Evolutionary conservation across 1,140 invertebrate genomes (phyloP).

Genomic region (Hylaeus anthracinus): DNA sequence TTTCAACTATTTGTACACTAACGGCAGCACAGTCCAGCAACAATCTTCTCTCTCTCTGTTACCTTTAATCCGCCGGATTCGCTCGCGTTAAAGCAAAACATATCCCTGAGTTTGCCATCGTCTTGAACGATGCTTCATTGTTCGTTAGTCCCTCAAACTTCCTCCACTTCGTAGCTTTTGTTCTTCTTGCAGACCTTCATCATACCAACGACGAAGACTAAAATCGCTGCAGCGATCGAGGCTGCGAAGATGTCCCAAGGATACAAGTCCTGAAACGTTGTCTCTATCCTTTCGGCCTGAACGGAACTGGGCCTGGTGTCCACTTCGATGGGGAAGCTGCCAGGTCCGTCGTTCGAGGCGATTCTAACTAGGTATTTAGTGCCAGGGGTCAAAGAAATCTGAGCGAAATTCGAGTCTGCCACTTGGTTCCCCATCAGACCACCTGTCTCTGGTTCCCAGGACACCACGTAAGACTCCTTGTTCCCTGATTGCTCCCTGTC

Average conservation of each 20-base stretch:
- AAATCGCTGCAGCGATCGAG: slow-evolving; percentile 49
- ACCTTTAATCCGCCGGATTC: background rate
- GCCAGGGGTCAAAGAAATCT: slow-evolving; percentile 76
- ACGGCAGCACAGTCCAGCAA: background rate
- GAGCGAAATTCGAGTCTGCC: slow-evolving; percentile 72
- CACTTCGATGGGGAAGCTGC: slow-evolving; percentile 77
- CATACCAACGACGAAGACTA: slow-evolving; percentile 50
- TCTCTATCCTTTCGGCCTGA: slow-evolving; percentile 64
- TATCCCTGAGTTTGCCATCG: slow-evolving; percentile 27
- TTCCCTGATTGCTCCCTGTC: slow-evolving; percentile 24
- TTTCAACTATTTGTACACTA: background rate
- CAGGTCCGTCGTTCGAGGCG: slow-evolving; percentile 76
- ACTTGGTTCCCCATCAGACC: slow-evolving; percentile 79
- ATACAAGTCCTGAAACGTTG: slow-evolving; percentile 60
- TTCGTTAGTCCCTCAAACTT: slow-evolving; percentile 23
- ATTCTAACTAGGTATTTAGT: slow-evolving; percentile 76
- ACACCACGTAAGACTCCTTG: slow-evolving; percentile 73
- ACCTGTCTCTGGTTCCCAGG: slow-evolving; percentile 77
- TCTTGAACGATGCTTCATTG: background rate
- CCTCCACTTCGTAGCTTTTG: slow-evolving; percentile 50
- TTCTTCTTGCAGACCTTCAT: slow-evolving; percentile 55
- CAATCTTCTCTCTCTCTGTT: background rate
- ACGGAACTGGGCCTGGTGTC: slow-evolving; percentile 72
- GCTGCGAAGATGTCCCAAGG: slow-evolving; percentile 66
- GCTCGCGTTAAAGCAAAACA: background rate